These are phyloP conservation scores for Macrosoma leucophasiata DNA, from an alignment of 2,888 invertebrate species.

Conservation along the genomic window DNA sequence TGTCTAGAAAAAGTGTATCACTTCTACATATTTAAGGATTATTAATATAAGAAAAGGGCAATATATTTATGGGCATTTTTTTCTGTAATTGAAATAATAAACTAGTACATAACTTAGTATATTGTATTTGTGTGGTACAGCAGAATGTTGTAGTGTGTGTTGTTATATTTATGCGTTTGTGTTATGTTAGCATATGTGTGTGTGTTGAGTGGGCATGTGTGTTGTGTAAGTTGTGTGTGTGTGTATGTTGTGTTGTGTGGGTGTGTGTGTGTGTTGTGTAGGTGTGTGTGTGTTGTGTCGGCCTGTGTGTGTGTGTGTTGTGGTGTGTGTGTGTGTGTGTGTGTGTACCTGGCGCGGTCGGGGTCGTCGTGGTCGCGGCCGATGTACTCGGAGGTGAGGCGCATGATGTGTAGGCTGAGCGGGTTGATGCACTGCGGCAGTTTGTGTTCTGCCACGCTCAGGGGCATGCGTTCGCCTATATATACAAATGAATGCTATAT, in stretches of 20 bases:
- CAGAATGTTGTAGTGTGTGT: too few species aligned
- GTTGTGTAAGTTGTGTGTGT: background rate
- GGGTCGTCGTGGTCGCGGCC: conserved; percentile 73
- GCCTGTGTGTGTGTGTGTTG: conserved; percentile 11
- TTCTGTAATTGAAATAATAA: too few species aligned
- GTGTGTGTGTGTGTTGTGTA: conserved; percentile 1
- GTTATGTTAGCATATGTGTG: too few species aligned
- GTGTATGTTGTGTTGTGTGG: background rate
- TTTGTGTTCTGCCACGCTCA: conserved; percentile 96
- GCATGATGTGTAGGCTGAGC: conserved; percentile 94
- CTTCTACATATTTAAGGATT: too few species aligned
- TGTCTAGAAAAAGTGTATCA: too few species aligned
- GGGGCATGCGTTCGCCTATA: conserved; percentile 92
- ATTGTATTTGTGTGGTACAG: too few species aligned
- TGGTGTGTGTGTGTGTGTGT: background rate
- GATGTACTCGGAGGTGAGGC: conserved; percentile 93
- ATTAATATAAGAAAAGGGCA: too few species aligned
- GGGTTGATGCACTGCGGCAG: conserved; percentile 95
- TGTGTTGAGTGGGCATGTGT: too few species aligned
- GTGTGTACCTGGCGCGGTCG: conserved; percentile 54
- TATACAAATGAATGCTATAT: conserved; percentile 1
- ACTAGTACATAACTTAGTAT: too few species aligned
- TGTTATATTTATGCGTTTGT: too few species aligned
- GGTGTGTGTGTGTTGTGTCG: conserved; percentile 9
- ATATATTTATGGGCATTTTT: too few species aligned